Evolutionary conservation across 2,888 invertebrate genomes (phyloP), one percentile per base, ranked within the genome.

Genomic region (Drosophila nigricruria): DNA sequence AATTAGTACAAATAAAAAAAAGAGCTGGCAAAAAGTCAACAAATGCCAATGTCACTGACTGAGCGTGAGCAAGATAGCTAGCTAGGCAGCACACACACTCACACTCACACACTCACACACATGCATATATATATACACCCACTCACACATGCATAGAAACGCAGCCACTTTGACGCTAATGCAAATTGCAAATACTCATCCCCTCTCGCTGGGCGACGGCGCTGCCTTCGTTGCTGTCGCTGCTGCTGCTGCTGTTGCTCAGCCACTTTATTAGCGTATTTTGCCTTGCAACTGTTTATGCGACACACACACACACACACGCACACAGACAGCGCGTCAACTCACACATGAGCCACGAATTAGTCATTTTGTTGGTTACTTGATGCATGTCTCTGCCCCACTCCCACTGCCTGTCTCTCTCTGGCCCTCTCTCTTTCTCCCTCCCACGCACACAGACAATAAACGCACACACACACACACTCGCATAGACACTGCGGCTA

Each of bases 321-420:
- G 36, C 40, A 47, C 27, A 56, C 27, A 63, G 10, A 63, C 25
- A 45, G 38, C 52, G 57, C 57, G 40, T 68, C 23, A 36, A 53
- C 47, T 53, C 57, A 65, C 58, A 70, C 73, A 80, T 68, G 71
- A 54, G 70, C 77, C 72, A 90, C 75, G 90, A 91, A 90, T 90
- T 91, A 91, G 90, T 90, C 91, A 90, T 90, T 90, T 90, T 85
- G 86, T 82, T 88, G 88, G 91, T 89, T 85, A 88, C 88, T 91
- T 91, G 91, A 91, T 89, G 91, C 91, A 87, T 90, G 70, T 76
- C 53, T 77, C 77, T 64, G 45, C 65, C 42, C 34, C 62, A 9
- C 43, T 20, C 14, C 34, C 23, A 9, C 40, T 14, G 8, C 61
- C 10, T 5, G 10, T 16, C 9, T 3, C 30, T 20, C 20, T 20